These are phyloP conservation scores for Gallinago jamesoni DNA, from an alignment of 2,113 vertebrate genomes.

Conservation along the genomic window DNA sequence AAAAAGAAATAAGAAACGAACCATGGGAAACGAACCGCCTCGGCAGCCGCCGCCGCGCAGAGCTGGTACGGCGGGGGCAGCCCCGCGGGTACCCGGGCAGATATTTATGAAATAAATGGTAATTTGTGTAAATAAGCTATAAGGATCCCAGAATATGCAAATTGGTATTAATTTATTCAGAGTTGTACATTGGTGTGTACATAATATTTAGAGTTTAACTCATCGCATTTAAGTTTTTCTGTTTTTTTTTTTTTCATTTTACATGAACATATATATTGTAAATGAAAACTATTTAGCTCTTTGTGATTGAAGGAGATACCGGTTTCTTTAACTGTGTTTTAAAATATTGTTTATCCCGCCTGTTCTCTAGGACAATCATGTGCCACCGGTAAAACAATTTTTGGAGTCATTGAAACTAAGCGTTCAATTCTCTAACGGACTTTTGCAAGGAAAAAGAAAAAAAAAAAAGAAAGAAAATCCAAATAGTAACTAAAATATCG, in stretches of 20 bases:
- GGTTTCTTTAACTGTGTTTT: slow-evolving; percentile 81
- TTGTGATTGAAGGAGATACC: slow-evolving; percentile 83
- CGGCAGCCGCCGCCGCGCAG: not conserved
- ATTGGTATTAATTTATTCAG: slow-evolving; percentile 99
- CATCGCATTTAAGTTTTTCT: slow-evolving; percentile 78
- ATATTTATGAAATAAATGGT: slow-evolving; percentile 99
- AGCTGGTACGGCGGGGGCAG: not conserved
- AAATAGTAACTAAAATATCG: not conserved
- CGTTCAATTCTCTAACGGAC: not conserved
- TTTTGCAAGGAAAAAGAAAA: not conserved
- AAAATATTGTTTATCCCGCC: slow-evolving; percentile 79
- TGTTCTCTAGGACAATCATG: slow-evolving; percentile 79
- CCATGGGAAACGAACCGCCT: not conserved
- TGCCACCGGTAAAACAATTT: slow-evolving; percentile 75
- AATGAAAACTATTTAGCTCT: slow-evolving; percentile 88
- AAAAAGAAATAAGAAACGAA: not conserved
- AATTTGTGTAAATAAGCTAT: slow-evolving; percentile 99
- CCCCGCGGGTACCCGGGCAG: slow-evolving; percentile 71
- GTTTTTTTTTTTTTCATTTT: slow-evolving; percentile 78
- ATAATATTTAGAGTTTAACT: slow-evolving; percentile 95
- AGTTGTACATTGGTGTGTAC: slow-evolving; percentile 98
- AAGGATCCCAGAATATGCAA: slow-evolving; percentile 96
- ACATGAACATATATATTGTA: slow-evolving; percentile 93
- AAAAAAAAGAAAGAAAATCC: not conserved
- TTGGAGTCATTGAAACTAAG: not conserved